These are phyloP conservation scores for Halictus rubicundus DNA, from an alignment of 1,140 invertebrate genomes.

Conservation along the genomic window DNA sequence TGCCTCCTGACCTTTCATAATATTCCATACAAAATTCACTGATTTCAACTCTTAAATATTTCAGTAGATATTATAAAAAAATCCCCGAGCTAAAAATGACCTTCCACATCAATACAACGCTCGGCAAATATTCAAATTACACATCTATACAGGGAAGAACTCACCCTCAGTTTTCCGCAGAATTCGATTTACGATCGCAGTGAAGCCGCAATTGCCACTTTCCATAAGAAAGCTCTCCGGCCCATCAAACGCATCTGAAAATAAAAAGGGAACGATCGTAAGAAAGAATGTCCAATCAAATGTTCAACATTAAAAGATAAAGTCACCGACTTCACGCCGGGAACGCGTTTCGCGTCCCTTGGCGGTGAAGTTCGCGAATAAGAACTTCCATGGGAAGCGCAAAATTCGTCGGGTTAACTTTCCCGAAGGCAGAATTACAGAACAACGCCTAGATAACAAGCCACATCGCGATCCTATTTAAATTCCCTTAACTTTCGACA, in stretches of 20 bases:
- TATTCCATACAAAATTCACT: neutral
- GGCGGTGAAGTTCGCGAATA: neutral
- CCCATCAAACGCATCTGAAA: neutral
- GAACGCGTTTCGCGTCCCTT: neutral
- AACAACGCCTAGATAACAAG: constrained; percentile 35
- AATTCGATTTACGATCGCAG: neutral
- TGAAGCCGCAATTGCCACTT: neutral
- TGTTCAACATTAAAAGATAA: too few species aligned
- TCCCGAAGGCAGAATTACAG: constrained; percentile 34
- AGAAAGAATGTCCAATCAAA: too few species aligned
- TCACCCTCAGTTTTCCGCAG: constrained; percentile 1
- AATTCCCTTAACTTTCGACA: constrained; percentile 30
- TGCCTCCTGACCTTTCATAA: neutral
- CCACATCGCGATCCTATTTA: constrained; percentile 30
- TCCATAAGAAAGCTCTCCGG: too few species aligned
- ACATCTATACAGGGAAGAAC: neutral
- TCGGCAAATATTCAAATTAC: too few species aligned
- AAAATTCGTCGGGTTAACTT: constrained; percentile 16
- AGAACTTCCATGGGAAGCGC: neutral
- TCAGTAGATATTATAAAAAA: too few species aligned
- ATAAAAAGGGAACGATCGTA: too few species aligned
- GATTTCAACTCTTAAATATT: too few species aligned
- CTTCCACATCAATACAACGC: too few species aligned
- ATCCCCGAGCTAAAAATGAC: too few species aligned
- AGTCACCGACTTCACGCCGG: neutral